Base-by-base conservation (phyloP, 2,888 invertebrate species). In the Nebria brevicollis region DNA sequence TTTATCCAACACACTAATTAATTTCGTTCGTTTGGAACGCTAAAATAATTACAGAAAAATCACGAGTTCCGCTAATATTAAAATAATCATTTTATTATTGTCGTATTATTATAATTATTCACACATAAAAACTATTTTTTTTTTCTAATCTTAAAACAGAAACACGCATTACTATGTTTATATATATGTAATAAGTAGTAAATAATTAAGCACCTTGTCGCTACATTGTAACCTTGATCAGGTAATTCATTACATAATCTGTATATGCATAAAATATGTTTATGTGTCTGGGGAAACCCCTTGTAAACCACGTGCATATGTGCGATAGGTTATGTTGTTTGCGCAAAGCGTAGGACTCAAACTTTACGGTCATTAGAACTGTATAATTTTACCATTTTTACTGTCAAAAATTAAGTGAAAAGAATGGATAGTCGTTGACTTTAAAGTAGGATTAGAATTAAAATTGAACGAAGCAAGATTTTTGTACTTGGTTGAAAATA, bases 21-120 rank as follows among this genome's bases (percentile, higher is more conserved):
- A 34, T 34, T 34, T 34, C 34, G 34, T 34, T 34, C 34, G 2
- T 34, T 34, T 34, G 34, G 4, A 34, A 34, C 34, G 34, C 34
- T 4, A 34, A 34, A 1, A 2, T 34, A 34, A 34, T 34, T 34
- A 34, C 34, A 0, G 34, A 34, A 34, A 54, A 54, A 11, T 13
- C 54, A 54, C 54, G 54, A 11, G 54, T 13, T 54, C 11, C 7
- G 54, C 13, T 54, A 54, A 54, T 54, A 54, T 54, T 11, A 13
- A 54, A 54, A 54, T 54, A 54, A 54, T 54, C 54, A 54, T 54
- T 54, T 54, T 54, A 54, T 54, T 54, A 54, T 54, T 54, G 54
- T 54, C 54, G 8, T 8, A 54, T 54, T 54, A 54, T 54, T 11
- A 54, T 54, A 54, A 54, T 54, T 54, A 54, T 54, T 34, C 34